phyloP scores from a whole-genome alignment of 2,797 vertebrate genomes.

The Notoglanidium macrostoma region DNA sequence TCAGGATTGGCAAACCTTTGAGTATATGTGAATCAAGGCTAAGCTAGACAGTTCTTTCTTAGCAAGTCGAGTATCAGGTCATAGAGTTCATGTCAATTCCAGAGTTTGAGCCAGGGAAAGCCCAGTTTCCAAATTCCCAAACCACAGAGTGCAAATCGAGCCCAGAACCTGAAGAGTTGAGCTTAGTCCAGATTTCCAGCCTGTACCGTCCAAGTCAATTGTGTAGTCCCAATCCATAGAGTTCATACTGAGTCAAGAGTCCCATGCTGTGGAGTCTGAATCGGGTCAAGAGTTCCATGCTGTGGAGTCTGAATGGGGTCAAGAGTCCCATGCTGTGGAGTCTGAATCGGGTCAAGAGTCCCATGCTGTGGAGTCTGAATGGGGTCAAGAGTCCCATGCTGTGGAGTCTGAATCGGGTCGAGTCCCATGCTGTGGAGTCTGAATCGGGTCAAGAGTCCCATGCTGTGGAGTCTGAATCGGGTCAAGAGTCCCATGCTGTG shows the following conservation, averaged over 20 bases:
- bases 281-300: not conserved
- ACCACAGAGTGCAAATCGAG: not conserved
- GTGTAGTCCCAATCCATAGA: not conserved
- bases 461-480: no score
- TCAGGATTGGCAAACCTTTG: not conserved
- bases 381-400: no score
- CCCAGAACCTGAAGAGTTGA: not conserved
- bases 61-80: not conserved
- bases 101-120: not conserved
- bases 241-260: not conserved
- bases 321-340: not conserved
- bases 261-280: not conserved
- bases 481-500: no score
- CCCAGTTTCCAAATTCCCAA: conserved; percentile 2
- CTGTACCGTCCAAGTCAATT: not conserved
- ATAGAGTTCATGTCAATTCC: not conserved
- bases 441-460: not conserved
- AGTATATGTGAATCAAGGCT: not conserved
- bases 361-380: not conserved
- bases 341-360: not conserved
- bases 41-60: not conserved
- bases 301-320: not conserved
- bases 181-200: not conserved
- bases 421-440: not conserved
- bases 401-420: no score